Evolutionary conservation across 2,797 vertebrate genomes (phyloP).

Genomic region (Allobates femoralis): DNA sequence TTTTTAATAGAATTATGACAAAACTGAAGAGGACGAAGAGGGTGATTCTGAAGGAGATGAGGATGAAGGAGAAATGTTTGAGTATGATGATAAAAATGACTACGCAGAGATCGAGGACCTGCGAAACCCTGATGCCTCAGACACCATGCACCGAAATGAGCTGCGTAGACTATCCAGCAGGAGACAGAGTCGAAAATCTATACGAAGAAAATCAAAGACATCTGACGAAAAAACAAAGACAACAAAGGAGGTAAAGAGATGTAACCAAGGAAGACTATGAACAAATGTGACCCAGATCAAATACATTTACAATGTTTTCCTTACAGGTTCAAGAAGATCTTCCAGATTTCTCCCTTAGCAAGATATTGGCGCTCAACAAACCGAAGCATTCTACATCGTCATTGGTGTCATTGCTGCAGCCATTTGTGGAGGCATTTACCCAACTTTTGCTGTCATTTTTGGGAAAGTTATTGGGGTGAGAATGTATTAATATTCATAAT

Average conservation of each 20-base stretch:
- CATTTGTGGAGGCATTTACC: conserved; percentile 72
- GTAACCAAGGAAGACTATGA: neutral
- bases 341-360: conserved; percentile 69
- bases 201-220: conserved; percentile 45
- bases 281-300: neutral
- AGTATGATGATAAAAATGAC: conserved; percentile 64
- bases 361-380: conserved; percentile 74
- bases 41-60: neutral
- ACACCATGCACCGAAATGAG: conserved; percentile 27
- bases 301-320: neutral
- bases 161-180: conserved; percentile 62
- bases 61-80: conserved; percentile 31
- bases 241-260: conserved; percentile 18
- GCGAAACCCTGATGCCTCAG: neutral
- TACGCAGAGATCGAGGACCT: conserved; percentile 27
- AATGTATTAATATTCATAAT: neutral
- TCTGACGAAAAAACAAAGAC: neutral
- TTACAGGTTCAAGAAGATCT: conserved; percentile 66
- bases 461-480: conserved; percentile 74
- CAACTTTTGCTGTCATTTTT: conserved; percentile 72
- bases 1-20: conserved; percentile 36
- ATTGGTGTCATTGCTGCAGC: conserved; percentile 73
- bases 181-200: conserved; percentile 41
- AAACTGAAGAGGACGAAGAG: conserved; percentile 30
- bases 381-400: conserved; percentile 74